Evolutionary conservation across 2,888 invertebrate genomes (phyloP).

Genomic region (Ephialtes manifestator): DNA sequence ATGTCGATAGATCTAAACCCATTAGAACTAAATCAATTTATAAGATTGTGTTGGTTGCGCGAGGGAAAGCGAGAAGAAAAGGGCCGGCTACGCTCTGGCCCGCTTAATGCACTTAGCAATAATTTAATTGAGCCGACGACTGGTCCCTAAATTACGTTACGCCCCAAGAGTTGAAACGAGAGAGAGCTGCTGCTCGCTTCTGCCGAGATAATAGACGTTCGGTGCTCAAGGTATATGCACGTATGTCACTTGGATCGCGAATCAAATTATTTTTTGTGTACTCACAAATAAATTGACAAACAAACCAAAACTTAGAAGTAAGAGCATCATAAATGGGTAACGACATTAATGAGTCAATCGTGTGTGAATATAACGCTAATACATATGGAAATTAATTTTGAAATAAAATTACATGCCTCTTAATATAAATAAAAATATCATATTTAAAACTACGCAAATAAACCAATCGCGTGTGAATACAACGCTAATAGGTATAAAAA

Average conservation of each 20-base stretch:
- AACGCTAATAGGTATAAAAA: too few species aligned
- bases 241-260: conserved; percentile 40
- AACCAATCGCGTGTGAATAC: too few species aligned
- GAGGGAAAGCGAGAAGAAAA: conserved; percentile 68
- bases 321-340: not conserved
- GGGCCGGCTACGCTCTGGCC: conserved; percentile 74
- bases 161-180: conserved; percentile 73
- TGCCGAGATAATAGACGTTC: conserved; percentile 66
- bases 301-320: not conserved
- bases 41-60: conserved; percentile 59
- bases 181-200: conserved; percentile 62
- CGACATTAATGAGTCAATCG: too few species aligned
- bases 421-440: too few species aligned
- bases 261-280: not conserved
- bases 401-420: too few species aligned
- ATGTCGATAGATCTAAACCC: conserved; percentile 82
- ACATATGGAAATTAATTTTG: too few species aligned
- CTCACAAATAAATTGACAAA: not conserved
- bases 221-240: conserved; percentile 63
- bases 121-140: conserved; percentile 84
- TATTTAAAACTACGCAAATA: too few species aligned
- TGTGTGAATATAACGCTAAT: too few species aligned
- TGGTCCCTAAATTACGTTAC: conserved; percentile 75
- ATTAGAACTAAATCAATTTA: conserved; percentile 84
- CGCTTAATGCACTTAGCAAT: conserved; percentile 86